Conservation (phyloP, 2,113 vertebrate genomes). For the Felis chaus region DNA sequence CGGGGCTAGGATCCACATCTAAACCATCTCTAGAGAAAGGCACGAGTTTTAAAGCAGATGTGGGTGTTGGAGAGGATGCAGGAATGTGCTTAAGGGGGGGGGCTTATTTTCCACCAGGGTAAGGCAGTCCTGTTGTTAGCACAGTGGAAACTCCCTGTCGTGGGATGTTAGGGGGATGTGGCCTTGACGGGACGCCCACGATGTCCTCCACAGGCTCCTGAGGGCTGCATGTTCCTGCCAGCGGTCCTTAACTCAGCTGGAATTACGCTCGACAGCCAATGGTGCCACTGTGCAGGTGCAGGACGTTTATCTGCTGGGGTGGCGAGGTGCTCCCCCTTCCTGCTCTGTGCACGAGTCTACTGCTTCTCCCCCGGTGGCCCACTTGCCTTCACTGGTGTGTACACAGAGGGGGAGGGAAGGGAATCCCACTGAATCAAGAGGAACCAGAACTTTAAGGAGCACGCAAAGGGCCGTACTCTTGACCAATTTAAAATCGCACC, state of each 20-base stretch:
- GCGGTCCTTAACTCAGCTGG: rapidly evolving
- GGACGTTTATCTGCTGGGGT: not conserved
- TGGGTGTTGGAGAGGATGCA: not conserved
- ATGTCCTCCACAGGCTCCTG: not conserved
- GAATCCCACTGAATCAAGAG: not conserved
- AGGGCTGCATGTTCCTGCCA: not conserved
- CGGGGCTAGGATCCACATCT: not conserved
- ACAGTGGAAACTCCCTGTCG: not conserved
- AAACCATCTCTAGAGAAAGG: not conserved
- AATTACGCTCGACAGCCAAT: not conserved
- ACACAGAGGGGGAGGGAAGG: not conserved
- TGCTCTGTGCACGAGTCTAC: not conserved
- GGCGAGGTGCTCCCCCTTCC: not conserved
- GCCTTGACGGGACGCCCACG: not conserved
- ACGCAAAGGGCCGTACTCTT: not conserved
- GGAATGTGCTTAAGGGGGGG: not conserved
- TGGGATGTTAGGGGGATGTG: not conserved
- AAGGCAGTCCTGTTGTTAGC: not conserved
- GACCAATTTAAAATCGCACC: not conserved
- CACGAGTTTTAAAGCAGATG: not conserved
- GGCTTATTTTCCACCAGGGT: not conserved
- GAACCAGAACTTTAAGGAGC: not conserved
- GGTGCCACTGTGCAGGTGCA: rapidly evolving
- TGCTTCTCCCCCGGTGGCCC: not conserved
- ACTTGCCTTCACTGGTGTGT: not conserved